A percentile compares a stretch with the other conserved stretches of the same genome.
phyloP scores from a whole-genome alignment of 2,113 vertebrate species.

The Ameiurus melas region DNA sequence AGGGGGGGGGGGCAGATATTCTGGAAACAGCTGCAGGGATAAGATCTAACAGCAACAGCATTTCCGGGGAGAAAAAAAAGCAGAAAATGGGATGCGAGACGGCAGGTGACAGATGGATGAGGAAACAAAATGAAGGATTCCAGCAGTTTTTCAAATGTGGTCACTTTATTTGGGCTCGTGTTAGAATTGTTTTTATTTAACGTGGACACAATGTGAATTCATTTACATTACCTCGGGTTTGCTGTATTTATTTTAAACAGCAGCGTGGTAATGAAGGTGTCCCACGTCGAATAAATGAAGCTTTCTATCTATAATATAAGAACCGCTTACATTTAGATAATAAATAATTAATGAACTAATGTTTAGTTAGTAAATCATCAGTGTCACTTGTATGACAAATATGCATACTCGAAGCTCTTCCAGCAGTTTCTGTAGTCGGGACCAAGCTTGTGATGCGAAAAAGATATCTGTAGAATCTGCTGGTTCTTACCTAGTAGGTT shows the following conservation, averaged over 20 bases:
- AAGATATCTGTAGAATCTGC: background rate
- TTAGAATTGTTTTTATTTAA: background rate
- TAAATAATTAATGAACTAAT: background rate
- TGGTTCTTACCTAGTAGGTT: background rate
- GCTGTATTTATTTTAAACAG: background rate
- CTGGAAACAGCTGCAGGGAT: conserved; percentile 43
- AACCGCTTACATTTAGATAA: background rate
- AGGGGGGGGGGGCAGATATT: conserved; percentile 25
- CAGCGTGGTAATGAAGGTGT: background rate
- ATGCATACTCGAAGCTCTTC: background rate
- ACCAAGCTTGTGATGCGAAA: too few species aligned
- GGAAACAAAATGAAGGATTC: background rate
- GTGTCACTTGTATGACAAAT: background rate
- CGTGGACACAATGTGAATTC: background rate
- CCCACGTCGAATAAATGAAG: too few species aligned
- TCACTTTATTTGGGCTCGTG: background rate
- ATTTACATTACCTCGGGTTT: background rate
- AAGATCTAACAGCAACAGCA: conserved; percentile 9
- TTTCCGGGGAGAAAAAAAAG: background rate
- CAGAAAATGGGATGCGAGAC: background rate
- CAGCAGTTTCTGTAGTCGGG: background rate
- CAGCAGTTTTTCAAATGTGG: background rate
- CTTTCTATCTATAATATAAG: background rate
- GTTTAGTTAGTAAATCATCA: background rate
- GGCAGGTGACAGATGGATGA: background rate